phyloP scores from a whole-genome alignment of 2,797 vertebrate species.

The Coendou prehensilis region DNA sequence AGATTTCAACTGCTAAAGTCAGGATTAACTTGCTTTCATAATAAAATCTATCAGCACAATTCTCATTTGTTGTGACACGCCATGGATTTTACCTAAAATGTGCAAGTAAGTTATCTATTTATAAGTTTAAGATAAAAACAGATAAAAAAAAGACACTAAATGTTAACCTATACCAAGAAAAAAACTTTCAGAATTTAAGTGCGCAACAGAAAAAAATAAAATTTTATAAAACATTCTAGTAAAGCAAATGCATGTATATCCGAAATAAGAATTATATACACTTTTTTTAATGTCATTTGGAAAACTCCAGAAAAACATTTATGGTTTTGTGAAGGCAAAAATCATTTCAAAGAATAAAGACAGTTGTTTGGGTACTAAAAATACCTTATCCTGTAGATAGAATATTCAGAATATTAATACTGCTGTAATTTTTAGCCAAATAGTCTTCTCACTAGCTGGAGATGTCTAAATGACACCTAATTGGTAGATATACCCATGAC shows the following conservation, averaged over 20 bases:
- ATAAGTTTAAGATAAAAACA: constrained; percentile 26
- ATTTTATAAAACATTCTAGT: constrained; percentile 53
- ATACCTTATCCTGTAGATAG: background rate
- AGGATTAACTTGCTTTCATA: constrained; percentile 40
- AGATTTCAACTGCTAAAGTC: background rate
- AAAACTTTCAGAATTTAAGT: constrained; percentile 15
- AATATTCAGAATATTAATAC: constrained; percentile 46
- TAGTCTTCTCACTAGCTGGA: background rate
- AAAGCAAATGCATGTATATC: constrained; percentile 30
- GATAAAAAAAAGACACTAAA: constrained; percentile 11
- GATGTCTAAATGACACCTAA: background rate
- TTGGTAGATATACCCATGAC: background rate
- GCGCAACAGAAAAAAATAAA: background rate
- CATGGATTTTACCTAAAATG: constrained; percentile 22
- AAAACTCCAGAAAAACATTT: background rate
- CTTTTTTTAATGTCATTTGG: constrained; percentile 42
- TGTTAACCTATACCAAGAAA: constrained; percentile 39
- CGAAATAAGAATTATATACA: constrained; percentile 61
- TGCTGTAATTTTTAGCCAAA: constrained; percentile 24
- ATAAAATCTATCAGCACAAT: background rate
- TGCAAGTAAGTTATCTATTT: background rate
- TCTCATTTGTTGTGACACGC: constrained; percentile 20
- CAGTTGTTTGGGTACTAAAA: constrained; percentile 5
- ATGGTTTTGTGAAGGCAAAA: constrained; percentile 22
- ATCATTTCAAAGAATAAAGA: constrained; percentile 51